Evolutionary conservation across 2,888 invertebrate species (phyloP).

Genomic region (Anoncus sp.): DNA sequence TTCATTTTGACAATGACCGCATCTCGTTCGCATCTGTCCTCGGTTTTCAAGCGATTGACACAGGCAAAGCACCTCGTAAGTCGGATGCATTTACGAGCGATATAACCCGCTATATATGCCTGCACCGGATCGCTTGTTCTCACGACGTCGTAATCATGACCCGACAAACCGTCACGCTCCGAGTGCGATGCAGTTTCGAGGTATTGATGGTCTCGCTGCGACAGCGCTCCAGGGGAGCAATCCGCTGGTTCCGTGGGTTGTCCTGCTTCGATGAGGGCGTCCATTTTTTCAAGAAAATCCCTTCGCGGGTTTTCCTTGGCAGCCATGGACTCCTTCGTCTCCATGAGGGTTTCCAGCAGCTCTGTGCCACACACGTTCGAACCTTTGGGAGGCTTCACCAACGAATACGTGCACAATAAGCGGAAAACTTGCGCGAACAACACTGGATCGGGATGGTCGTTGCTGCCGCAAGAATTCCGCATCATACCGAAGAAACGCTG

Average conservation of each 20-base stretch:
- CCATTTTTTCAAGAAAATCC: slow-evolving; percentile 41
- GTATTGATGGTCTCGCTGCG: slow-evolving; percentile 29
- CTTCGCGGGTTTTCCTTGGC: slow-evolving; percentile 13
- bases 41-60: slow-evolving; percentile 25
- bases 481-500: slow-evolving; percentile 67
- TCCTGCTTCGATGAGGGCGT: slow-evolving; percentile 47
- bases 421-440: slow-evolving; percentile 64
- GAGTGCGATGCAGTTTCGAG: slow-evolving; percentile 33
- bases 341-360: slow-evolving; percentile 52
- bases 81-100: no score
- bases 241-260: slow-evolving; percentile 17
- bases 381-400: no score
- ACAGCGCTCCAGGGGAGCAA: slow-evolving; percentile 5
- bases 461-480: no score
- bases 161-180: slow-evolving; percentile 1
- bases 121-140: slow-evolving; percentile 50
- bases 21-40: slow-evolving; percentile 48
- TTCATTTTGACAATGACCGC: slow-evolving; percentile 30
- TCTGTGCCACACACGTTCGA: slow-evolving; percentile 64
- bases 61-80: slow-evolving; percentile 36
- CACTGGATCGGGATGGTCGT: no score
- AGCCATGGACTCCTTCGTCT: slow-evolving; percentile 44
- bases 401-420: no score
- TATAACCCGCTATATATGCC: slow-evolving; percentile 55
- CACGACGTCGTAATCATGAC: slow-evolving; percentile 57